Evolutionary conservation across 2,113 vertebrate species (phyloP), one percentile per base, ranked within the genome.

Genomic region (Pelecanus crispus): DNA sequence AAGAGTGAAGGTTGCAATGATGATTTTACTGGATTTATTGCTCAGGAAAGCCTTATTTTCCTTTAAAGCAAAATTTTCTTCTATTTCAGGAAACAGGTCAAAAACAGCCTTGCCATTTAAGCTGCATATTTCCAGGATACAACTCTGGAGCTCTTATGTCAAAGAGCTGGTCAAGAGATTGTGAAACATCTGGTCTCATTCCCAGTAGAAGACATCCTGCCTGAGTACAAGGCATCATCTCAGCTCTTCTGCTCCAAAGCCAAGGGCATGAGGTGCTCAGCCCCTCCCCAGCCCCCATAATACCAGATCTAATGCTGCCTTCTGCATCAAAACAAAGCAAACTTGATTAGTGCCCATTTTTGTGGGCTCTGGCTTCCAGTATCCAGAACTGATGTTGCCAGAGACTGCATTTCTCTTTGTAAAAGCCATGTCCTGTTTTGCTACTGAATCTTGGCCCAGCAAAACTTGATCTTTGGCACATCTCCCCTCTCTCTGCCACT

Each of bases 401-500:
- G n/a, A 71, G 55, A 55, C 40, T 44, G 26, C 7, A 29, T 65
- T 58, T 92, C 62, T 38, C 40, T 84, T 88, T 77, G 24, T 83
- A 70, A 92, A 94, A 88, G 65, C 74, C 42, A 36, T 18, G 44
- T 84, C 88, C 67, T 83, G 56, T 70, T 94, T 94, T 94, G 90
- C 86, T 94, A 13, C 82, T 78, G 88, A 94, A 79, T 62, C 52
- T 49, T 81, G 63, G 67, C 72, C 90, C 79, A 79, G 71, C 32
- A 96, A 91, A 95, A 74, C 79, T 81, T 32, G 16, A 24, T 68
- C 72, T 95, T 85, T 92, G 83, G 62, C 90, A 91, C 34, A 89
- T 66, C 45, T 88, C 45, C 74, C 78, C 68, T 82, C 74, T 24
- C 61, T 77, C 85, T 71, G 58, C 83, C 70, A 56, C 72, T 96